Evolutionary conservation across 2,797 vertebrate genomes (phyloP), one percentile per base, ranked within the genome.

Genomic region (Anguilla marmorata): DNA sequence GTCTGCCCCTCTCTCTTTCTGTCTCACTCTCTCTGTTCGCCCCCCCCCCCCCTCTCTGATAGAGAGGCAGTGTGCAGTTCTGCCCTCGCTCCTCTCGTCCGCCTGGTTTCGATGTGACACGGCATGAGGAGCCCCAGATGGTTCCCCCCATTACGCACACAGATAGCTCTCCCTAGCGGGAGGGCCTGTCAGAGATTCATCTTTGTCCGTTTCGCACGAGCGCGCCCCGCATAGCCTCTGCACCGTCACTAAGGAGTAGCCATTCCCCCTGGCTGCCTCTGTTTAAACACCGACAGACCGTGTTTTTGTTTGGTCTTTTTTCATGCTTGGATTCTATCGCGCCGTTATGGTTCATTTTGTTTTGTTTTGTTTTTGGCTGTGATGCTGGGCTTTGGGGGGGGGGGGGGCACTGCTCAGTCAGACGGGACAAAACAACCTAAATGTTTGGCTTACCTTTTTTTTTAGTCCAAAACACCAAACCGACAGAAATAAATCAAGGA

Each of bases 101-200:
- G n/a, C 56, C 56, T 41, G 41, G 27, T 86, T 86, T 66, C 45
- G 58, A 48, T 60, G 14, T 85, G 69, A 33, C 69, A 30, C 11
- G 33, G 58, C 41, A n/a, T 63, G 33, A 86, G 37, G 48, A 86
- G 63, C 37, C 85, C 85, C 85, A 63, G 56, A 66, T 86, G 85
- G 56, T 7, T 48, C 52, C 24, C n/a, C 50, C 85, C 69, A 21
- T 41, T 86, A 41, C 19, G n/a, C 33, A 24, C 27, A 30, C 48
- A 58, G 50, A 58, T 58, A n/a, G 33, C 45, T 69, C 85, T 86
- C 19, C 56, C 58, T 9, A 63, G 56, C 30, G 58, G 69, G 6
- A 8, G 33, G 41, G n/a, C 63, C 52, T 85, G 52, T 85, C 83
- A 33, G 50, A 37, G 72, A 72, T 11, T 6, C 66, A 30, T 72